Percentiles rank a stretch among this genome's conserved stretches.
phyloP scores from a whole-genome alignment of 2,888 invertebrate species.

The Dorcus parallelipipedus region DNA sequence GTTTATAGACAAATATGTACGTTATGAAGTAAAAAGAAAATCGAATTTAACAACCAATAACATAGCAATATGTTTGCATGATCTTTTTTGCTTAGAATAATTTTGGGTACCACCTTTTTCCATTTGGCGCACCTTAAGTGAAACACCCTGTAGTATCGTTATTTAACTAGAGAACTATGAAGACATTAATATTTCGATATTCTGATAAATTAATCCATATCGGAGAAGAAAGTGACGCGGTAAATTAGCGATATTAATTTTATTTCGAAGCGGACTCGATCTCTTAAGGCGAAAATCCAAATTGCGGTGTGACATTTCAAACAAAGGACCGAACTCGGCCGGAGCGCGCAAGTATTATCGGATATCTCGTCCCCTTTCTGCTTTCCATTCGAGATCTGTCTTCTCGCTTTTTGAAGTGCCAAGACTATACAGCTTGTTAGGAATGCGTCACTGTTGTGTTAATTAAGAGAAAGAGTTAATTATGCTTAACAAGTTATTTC shows the following conservation, averaged over 20 bases:
- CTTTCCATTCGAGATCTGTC: slow-evolving; percentile 15
- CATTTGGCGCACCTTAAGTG: no score
- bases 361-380: slow-evolving; percentile 18
- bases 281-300: slow-evolving; percentile 29
- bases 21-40: no score
- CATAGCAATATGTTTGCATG: no score
- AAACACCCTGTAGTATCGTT: no score
- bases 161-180: no score
- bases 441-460: slow-evolving; percentile 47
- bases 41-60: no score
- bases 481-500: slow-evolving; percentile 48
- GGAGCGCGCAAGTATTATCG: slow-evolving; percentile 15
- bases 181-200: no score
- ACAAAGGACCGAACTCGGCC: slow-evolving; percentile 31
- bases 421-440: slow-evolving; percentile 38
- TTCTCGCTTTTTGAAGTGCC: slow-evolving; percentile 23
- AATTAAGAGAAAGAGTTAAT: slow-evolving; percentile 49
- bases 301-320: slow-evolving; percentile 33
- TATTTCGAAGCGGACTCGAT: slow-evolving; percentile 21
- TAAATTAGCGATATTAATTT: slow-evolving; percentile 4
- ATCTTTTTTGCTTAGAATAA: no score
- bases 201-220: no score
- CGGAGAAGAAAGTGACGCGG: no score
- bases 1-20: no score
- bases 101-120: no score